Percentiles rank a stretch among this genome's conserved stretches.
These are phyloP conservation scores for Prinia subflava DNA, from an alignment of 2,113 vertebrate genomes.

Conservation along the genomic window DNA sequence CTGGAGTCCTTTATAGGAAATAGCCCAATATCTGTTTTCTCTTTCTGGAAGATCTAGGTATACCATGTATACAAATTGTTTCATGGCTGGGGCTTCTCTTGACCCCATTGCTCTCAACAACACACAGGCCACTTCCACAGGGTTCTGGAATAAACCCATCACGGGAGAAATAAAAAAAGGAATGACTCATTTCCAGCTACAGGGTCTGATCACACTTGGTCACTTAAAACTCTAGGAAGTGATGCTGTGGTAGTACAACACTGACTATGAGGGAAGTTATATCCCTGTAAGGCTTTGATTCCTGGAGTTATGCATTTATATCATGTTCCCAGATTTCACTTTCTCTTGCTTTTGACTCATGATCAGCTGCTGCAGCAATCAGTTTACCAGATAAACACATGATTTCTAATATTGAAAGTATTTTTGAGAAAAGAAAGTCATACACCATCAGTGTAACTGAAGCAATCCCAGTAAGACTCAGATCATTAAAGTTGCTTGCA, in stretches of 20 bases:
- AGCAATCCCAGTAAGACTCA: not conserved
- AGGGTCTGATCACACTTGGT: not conserved
- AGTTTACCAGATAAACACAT: conserved; percentile 21
- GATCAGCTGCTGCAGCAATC: not conserved
- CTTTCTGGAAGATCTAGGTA: not conserved
- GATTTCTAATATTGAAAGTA: not conserved
- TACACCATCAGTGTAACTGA: not conserved
- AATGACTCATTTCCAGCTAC: not conserved
- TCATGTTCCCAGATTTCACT: not conserved
- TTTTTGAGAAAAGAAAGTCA: not conserved
- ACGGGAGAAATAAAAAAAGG: not conserved
- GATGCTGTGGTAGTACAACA: not conserved
- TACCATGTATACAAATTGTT: not conserved
- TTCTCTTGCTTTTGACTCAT: conserved; percentile 9
- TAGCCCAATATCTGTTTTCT: not conserved
- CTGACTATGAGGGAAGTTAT: not conserved
- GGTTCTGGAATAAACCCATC: conserved; percentile 6
- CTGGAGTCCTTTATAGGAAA: not conserved
- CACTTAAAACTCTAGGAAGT: not conserved
- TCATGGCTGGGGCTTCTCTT: not conserved
- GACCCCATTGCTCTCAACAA: not conserved
- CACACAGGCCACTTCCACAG: not conserved
- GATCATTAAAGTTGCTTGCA: not conserved
- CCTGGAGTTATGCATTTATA: not conserved
- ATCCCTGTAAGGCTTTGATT: not conserved